Evolutionary conservation across 2,797 vertebrate species (phyloP), one percentile per base, ranked within the genome.

Genomic region (Synaphobranchus kaupii): DNA sequence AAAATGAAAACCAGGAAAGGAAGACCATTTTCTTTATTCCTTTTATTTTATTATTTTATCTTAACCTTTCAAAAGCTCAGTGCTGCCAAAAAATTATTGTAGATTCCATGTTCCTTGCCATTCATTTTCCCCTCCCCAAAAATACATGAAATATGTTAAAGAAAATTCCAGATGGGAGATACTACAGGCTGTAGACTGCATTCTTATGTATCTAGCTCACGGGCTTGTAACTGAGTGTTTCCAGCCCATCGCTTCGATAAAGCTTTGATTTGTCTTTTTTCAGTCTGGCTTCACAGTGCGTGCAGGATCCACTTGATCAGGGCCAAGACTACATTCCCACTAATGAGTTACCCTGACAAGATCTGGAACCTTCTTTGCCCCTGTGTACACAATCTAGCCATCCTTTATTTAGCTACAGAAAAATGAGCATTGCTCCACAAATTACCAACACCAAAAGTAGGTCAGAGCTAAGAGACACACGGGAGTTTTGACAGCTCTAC

Each of bases 401-500:
- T 81, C 78, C 78, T 81, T 81, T 81, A 81, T 81, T 25, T 50
- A 81, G 78, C 78, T 22, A 25, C 78, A n/a, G 78, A 81, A n/a
- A 81, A 78, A 50, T 50, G 47, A 81, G 78, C 47, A 17, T 81
- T 47, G 22, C 44, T 50, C 47, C 47, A 50, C 39, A 47, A 81
- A 81, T 81, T 81, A 81, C 47, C 1, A n/a, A n/a, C 47, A 48
- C 20, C 1, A 10, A 81, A 81, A 81, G 78, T 81, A 47, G 78
- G 78, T 48, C 78, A 78, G 20, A 78, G 12, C 39, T 4, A 17
- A n/a, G 44, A 50, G 47, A 50, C 78, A 25, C 20, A 81, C 8
- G 78, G 78, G 78, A 13, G 78, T 47, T 48, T 81, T 81, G 47
- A 81, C 44, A 50, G 78, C 47, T 50, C 44, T 25, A 78, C 25